phyloP scores from a whole-genome alignment of 2,888 invertebrate genomes.

The Ernsta delagoae region DNA sequence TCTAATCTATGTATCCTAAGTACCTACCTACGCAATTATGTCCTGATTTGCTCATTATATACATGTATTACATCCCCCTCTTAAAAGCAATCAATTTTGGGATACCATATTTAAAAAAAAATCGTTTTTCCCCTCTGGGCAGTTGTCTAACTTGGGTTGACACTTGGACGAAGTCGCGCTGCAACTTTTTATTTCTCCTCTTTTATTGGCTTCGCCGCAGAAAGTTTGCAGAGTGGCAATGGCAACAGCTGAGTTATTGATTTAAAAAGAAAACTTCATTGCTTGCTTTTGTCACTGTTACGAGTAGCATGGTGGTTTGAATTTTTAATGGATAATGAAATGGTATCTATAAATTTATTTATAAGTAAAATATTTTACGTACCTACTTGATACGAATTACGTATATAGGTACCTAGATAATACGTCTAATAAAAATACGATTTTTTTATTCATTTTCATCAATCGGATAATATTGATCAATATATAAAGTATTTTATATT shows the following conservation, averaged over 20 bases:
- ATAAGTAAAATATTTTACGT: too few relatives aligned
- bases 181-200: slow-evolving; percentile 64
- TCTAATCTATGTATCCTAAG: too few relatives aligned
- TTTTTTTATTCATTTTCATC: too few relatives aligned
- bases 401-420: too few relatives aligned
- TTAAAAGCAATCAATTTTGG: slow-evolving; percentile 13
- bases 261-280: slow-evolving; percentile 42
- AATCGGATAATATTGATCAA: too few relatives aligned
- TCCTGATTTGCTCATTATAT: too few relatives aligned
- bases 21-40: too few relatives aligned
- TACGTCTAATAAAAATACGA: too few relatives aligned
- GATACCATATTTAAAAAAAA: slow-evolving; percentile 1
- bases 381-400: too few relatives aligned
- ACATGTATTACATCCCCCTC: not conserved
- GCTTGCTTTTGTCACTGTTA: slow-evolving; percentile 12
- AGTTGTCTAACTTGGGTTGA: slow-evolving; percentile 64
- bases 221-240: slow-evolving; percentile 48
- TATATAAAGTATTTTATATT: too few relatives aligned
- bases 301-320: slow-evolving; percentile 11
- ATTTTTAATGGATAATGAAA: slow-evolving; percentile 7
- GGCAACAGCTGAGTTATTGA: slow-evolving; percentile 64
- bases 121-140: slow-evolving; percentile 29
- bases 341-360: too few relatives aligned
- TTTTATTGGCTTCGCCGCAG: slow-evolving; percentile 56
- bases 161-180: slow-evolving; percentile 60